Evolutionary conservation across 2,888 invertebrate genomes (phyloP).

Genomic region (Agonopterix arenella): DNA sequence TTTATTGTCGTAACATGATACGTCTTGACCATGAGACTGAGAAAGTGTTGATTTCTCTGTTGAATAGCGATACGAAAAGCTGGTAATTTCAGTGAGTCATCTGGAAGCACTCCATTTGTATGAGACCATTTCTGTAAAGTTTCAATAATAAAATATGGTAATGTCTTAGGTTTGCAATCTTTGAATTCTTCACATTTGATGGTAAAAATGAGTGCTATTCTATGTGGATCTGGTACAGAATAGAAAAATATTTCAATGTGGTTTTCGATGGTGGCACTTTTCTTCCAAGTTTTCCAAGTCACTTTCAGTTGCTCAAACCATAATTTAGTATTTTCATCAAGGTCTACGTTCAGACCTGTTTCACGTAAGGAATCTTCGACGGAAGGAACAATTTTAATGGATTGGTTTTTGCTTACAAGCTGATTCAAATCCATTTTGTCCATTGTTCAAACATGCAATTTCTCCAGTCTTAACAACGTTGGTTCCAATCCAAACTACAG

Average conservation of each 20-base stretch:
- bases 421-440: slow-evolving; percentile 36
- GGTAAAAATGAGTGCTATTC: slow-evolving; percentile 75
- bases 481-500: too few species aligned
- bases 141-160: slow-evolving; percentile 80
- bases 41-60: slow-evolving; percentile 80
- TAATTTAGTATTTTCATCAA: slow-evolving; percentile 45
- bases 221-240: slow-evolving; percentile 75
- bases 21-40: slow-evolving; percentile 78
- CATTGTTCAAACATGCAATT: background rate
- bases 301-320: slow-evolving; percentile 64
- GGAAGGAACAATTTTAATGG: slow-evolving; percentile 67
- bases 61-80: slow-evolving; percentile 84
- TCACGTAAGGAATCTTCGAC: slow-evolving; percentile 53
- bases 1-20: slow-evolving; percentile 80
- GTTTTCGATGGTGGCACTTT: slow-evolving; percentile 66
- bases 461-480: background rate
- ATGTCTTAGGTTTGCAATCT: slow-evolving; percentile 78
- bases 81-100: slow-evolving; percentile 79
- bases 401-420: slow-evolving; percentile 48
- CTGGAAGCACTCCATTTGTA: slow-evolving; percentile 45
- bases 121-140: slow-evolving; percentile 73
- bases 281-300: slow-evolving; percentile 74
- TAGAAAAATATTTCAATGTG: slow-evolving; percentile 67
- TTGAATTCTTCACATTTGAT: slow-evolving; percentile 79
- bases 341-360: slow-evolving; percentile 56